A percentile compares a stretch with the other conserved stretches of the same genome.
Evolutionary conservation across 2,888 invertebrate species (phyloP).

Genomic region (Lobophora halterata): DNA sequence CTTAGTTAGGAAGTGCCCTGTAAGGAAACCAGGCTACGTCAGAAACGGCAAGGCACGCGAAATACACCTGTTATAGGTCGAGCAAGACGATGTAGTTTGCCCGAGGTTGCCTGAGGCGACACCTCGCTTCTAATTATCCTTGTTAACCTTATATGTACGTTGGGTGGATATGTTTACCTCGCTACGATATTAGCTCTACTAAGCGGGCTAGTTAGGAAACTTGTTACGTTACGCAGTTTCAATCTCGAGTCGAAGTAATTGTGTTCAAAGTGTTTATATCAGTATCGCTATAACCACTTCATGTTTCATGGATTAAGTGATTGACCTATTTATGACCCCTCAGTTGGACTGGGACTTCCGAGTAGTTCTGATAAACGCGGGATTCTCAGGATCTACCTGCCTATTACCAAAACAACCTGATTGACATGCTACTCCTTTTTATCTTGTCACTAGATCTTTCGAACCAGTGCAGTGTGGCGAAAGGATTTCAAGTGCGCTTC

Average conservation of each 20-base stretch:
- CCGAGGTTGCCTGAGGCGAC: conserved; percentile 13
- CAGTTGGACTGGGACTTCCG: not conserved
- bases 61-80: conserved; percentile 18
- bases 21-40: conserved; percentile 14
- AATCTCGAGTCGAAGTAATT: too few relatives aligned
- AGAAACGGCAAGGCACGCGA: conserved; percentile 17
- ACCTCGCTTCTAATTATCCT: conserved; percentile 21
- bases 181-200: conserved; percentile 2
- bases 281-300: too few relatives aligned
- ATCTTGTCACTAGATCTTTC: too few relatives aligned
- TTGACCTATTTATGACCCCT: too few relatives aligned
- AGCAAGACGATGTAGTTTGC: conserved; percentile 8
- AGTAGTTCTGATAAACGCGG: too few relatives aligned
- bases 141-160: conserved; percentile 12
- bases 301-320: too few relatives aligned
- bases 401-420: too few relatives aligned
- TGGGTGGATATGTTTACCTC: conserved; percentile 12
- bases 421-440: too few relatives aligned
- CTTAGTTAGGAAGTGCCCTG: conserved; percentile 12
- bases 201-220: conserved; percentile 1
- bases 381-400: too few relatives aligned
- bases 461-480: too few relatives aligned
- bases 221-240: not conserved
- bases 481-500: too few relatives aligned
- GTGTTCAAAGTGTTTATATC: too few relatives aligned